phyloP scores from a whole-genome alignment of 2,888 invertebrate species.

The Chymomyza amoena region DNA sequence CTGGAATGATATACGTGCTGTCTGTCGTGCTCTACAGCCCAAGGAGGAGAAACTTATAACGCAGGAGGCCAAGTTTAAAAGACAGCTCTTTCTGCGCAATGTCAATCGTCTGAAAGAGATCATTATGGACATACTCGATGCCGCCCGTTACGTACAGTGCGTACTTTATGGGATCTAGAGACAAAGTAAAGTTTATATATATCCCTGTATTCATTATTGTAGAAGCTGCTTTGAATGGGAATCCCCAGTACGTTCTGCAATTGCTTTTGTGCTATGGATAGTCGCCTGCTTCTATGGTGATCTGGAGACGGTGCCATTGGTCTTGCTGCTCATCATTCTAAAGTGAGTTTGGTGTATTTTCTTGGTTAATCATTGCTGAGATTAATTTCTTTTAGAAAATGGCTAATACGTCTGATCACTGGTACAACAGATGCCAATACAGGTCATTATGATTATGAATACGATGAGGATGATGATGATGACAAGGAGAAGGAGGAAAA shows the following conservation, averaged over 20 bases:
- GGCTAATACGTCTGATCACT: constrained; percentile 77
- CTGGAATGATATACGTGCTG: constrained; percentile 96
- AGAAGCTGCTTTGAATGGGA: constrained; percentile 99
- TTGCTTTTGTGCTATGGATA: constrained; percentile 91
- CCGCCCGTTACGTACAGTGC: constrained; percentile 94
- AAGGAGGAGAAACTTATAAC: constrained; percentile 97
- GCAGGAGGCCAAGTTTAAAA: constrained; percentile 96
- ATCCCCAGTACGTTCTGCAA: constrained; percentile 89
- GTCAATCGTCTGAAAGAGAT: constrained; percentile 95
- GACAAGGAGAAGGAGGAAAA: constrained; percentile 97
- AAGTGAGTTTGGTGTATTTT: constrained; percentile 79
- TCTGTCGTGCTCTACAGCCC: constrained; percentile 94
- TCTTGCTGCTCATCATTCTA: constrained; percentile 88
- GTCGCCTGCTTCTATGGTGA: constrained; percentile 95
- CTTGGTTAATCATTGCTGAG: neutral
- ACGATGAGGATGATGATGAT: constrained; percentile 91
- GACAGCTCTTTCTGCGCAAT: constrained; percentile 95
- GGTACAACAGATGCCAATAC: constrained; percentile 70
- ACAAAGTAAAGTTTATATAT: neutral
- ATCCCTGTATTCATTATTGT: constrained; percentile 60
- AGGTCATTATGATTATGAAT: constrained; percentile 82
- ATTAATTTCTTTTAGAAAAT: constrained; percentile 67
- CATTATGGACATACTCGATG: constrained; percentile 91
- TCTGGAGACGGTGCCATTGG: constrained; percentile 94
- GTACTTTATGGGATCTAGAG: constrained; percentile 62